phyloP scores from a whole-genome alignment of 2,797 vertebrate species.

The Eulemur coronatus region DNA sequence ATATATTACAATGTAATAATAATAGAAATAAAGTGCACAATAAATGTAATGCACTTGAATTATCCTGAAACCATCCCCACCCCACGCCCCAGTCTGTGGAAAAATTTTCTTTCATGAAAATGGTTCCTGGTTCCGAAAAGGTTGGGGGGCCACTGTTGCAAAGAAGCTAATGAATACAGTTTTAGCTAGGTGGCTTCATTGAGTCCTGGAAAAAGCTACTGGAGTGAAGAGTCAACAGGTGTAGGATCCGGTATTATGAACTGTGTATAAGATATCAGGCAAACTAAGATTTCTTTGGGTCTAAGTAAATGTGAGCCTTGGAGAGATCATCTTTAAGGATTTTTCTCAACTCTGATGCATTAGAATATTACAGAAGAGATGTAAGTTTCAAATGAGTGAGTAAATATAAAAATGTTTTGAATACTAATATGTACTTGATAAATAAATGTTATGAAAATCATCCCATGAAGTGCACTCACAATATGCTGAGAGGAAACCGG shows the following conservation, averaged over 20 bases:
- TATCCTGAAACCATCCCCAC: too few relatives aligned
- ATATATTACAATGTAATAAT: too few relatives aligned
- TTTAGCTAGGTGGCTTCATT: neutral
- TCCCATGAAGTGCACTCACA: neutral
- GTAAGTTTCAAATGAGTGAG: neutral
- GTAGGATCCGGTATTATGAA: neutral
- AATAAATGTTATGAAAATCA: neutral
- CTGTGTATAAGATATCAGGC: neutral
- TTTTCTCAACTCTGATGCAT: neutral
- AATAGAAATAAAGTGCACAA: too few relatives aligned
- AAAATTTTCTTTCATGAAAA: too few relatives aligned
- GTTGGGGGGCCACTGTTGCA: neutral
- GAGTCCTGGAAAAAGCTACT: neutral
- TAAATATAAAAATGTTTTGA: neutral
- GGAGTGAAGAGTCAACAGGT: neutral
- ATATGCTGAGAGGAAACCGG: neutral
- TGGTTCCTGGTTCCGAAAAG: too few relatives aligned
- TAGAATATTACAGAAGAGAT: neutral
- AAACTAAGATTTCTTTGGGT: neutral
- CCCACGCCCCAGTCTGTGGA: too few relatives aligned
- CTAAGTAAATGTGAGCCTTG: neutral
- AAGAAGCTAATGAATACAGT: neutral
- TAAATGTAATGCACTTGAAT: too few relatives aligned
- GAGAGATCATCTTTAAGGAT: neutral
- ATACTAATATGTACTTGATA: neutral